A percentile compares a stretch with the other conserved stretches of the same genome.
Evolutionary conservation across 92 coral and sea anemone genomes (phyloP).

Genomic region (Montipora capitata): DNA sequence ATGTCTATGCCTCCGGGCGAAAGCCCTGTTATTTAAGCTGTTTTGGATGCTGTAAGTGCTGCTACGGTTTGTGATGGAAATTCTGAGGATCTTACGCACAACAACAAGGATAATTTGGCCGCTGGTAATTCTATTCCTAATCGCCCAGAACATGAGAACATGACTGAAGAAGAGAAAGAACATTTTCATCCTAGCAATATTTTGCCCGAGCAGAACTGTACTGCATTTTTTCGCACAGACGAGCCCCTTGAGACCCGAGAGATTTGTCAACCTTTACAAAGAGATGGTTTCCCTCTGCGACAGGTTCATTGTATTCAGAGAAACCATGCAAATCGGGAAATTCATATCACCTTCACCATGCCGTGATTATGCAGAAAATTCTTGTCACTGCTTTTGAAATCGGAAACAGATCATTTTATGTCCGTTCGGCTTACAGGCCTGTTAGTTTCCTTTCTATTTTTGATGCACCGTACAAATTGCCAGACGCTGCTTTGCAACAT

Average conservation of each 20-base stretch:
- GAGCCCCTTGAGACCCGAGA: neutral
- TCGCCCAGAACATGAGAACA: too few species aligned
- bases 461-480: neutral
- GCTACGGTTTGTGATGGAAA: too few species aligned
- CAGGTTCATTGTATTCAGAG: neutral
- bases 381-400: neutral
- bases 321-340: neutral
- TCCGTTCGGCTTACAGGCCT: neutral
- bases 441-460: neutral
- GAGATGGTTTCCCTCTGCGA: neutral
- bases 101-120: too few species aligned
- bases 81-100: too few species aligned
- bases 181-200: neutral
- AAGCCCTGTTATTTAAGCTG: too few species aligned
- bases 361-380: neutral
- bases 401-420: neutral
- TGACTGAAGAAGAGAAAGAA: neutral
- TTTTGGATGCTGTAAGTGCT: too few species aligned
- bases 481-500: neutral
- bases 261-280: neutral
- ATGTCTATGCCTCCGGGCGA: too few species aligned
- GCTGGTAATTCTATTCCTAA: too few species aligned
- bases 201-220: neutral
- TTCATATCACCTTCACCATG: neutral
- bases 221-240: neutral